These are phyloP conservation scores for Pseudocheirus occidentalis DNA, from an alignment of 2,797 vertebrate genomes.

Conservation along the genomic window DNA sequence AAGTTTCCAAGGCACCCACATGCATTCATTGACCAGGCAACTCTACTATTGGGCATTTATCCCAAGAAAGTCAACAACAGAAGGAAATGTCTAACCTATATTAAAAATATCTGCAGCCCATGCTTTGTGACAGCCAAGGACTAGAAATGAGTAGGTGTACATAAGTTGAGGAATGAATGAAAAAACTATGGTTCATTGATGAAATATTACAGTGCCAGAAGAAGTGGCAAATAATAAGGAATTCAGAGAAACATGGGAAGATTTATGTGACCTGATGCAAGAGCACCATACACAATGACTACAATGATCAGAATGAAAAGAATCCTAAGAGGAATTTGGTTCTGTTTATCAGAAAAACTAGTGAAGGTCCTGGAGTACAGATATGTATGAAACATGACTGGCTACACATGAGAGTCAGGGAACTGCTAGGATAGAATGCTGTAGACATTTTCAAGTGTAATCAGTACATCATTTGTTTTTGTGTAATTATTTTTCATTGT, in stretches of 20 bases:
- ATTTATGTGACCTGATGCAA: not conserved
- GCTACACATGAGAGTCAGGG: not conserved
- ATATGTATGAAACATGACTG: not conserved
- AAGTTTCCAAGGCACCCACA: not conserved
- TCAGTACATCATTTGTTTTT: not conserved
- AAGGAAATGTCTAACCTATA: not conserved
- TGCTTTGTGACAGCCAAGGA: not conserved
- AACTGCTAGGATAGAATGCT: not conserved
- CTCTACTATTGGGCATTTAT: not conserved
- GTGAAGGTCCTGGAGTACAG: not conserved
- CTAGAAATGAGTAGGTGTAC: not conserved
- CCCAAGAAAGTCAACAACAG: not conserved
- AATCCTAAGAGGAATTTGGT: not conserved
- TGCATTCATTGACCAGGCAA: not conserved
- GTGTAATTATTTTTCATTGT: not conserved
- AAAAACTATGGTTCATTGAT: not conserved
- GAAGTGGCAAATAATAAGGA: not conserved
- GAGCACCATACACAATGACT: not conserved
- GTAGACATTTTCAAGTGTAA: not conserved
- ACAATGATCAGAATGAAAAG: not conserved
- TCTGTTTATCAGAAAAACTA: not conserved
- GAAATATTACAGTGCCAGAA: not conserved
- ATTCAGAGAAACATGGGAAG: not conserved
- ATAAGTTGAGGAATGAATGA: not conserved
- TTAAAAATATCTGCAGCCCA: not conserved